Evolutionary conservation across 1,140 invertebrate species (phyloP).

Genomic region (Scaptomyza montana): DNA sequence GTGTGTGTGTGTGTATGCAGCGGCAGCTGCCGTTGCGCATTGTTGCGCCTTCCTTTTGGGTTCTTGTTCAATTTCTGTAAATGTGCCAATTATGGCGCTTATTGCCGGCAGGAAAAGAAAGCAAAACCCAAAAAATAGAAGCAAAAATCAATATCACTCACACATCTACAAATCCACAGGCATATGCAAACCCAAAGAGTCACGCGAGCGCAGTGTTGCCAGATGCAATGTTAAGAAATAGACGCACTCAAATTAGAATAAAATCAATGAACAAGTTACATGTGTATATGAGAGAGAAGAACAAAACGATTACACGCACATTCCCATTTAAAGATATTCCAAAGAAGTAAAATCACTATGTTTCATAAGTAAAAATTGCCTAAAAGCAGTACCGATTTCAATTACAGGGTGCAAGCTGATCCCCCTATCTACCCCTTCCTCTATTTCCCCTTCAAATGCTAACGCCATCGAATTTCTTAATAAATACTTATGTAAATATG

Average conservation of each 20-base stretch:
- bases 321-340: not conserved
- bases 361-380: not conserved
- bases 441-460: not conserved
- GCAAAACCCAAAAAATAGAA: not conserved
- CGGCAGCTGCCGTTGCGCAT: conserved; percentile 39
- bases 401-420: not conserved
- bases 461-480: conserved; percentile 50
- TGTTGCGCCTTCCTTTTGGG: conserved; percentile 38
- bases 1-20: conserved; percentile 13
- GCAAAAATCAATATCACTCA: conserved; percentile 16
- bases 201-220: conserved; percentile 13
- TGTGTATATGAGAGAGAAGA: no score
- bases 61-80: conserved; percentile 47
- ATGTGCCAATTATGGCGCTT: conserved; percentile 69
- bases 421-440: not conserved
- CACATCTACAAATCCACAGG: not conserved
- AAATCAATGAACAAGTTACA: not conserved
- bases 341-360: conserved; percentile 26
- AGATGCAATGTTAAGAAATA: not conserved
- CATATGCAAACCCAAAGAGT: not conserved
- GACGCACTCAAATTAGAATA: not conserved
- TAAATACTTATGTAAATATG: no score
- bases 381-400: conserved; percentile 1
- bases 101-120: conserved; percentile 36
- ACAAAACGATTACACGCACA: not conserved